These are phyloP conservation scores for Ptychobarbus kaznakovi DNA, from an alignment of 2,797 vertebrate genomes.

Conservation along the genomic window DNA sequence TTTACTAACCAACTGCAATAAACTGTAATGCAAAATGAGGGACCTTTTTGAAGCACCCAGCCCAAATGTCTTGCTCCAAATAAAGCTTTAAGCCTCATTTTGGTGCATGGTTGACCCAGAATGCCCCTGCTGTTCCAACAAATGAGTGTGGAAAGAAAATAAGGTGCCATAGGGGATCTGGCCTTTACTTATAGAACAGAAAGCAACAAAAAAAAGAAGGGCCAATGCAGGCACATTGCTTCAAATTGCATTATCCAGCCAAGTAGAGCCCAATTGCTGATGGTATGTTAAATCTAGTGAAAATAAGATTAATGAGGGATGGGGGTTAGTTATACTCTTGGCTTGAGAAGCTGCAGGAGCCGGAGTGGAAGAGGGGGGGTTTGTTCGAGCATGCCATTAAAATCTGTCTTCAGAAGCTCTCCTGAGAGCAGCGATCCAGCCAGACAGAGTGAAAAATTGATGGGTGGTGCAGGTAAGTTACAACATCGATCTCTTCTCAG, in stretches of 20 bases:
- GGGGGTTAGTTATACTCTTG: slow-evolving; percentile 62
- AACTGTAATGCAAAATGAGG: neutral
- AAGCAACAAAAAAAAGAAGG: slow-evolving; percentile 24
- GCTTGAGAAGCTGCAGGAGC: slow-evolving; percentile 63
- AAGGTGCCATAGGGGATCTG: slow-evolving; percentile 64
- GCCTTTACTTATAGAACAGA: slow-evolving; percentile 69
- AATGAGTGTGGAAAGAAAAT: slow-evolving; percentile 68
- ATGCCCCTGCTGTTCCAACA: slow-evolving; percentile 66
- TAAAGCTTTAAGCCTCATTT: slow-evolving; percentile 39
- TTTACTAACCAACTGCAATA: neutral
- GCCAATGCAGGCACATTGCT: slow-evolving; percentile 70
- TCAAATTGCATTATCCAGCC: slow-evolving; percentile 76
- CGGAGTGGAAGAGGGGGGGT: slow-evolving; percentile 56
- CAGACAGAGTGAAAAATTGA: slow-evolving; percentile 59
- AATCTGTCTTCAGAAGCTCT: slow-evolving; percentile 67
- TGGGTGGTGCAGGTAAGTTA: slow-evolving; percentile 41
- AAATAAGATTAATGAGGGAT: slow-evolving; percentile 79
- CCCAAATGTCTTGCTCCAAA: slow-evolving; percentile 10
- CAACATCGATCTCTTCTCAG: neutral
- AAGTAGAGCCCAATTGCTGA: slow-evolving; percentile 75
- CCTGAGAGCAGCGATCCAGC: slow-evolving; percentile 61
- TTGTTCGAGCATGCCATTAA: slow-evolving; percentile 68
- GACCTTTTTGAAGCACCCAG: slow-evolving; percentile 7
- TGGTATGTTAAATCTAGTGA: slow-evolving; percentile 77
- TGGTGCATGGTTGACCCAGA: slow-evolving; percentile 55